Evolutionary conservation across 2,797 vertebrate species (phyloP).

Genomic region (Galago senegalensis): DNA sequence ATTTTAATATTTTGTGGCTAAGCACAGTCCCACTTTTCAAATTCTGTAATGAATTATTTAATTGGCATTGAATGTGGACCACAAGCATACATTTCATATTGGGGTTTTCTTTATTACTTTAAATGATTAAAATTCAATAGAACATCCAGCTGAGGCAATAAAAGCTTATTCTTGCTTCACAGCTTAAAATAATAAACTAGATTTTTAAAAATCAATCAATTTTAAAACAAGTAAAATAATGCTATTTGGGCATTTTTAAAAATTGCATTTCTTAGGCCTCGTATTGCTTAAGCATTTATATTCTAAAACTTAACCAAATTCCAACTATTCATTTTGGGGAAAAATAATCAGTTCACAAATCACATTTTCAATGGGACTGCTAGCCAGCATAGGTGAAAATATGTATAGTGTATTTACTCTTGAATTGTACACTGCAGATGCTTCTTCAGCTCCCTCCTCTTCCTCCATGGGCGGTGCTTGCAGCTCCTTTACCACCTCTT

Average conservation of each 20-base stretch:
- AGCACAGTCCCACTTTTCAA: slow-evolving; percentile 95
- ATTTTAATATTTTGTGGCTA: slow-evolving; percentile 99
- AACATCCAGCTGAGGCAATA: slow-evolving; percentile 88
- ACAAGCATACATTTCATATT: slow-evolving; percentile 87
- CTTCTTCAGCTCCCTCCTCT: slow-evolving; percentile 97
- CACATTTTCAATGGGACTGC: slow-evolving; percentile 94
- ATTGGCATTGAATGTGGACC: slow-evolving; percentile 91
- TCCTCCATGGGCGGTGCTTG: slow-evolving; percentile 99
- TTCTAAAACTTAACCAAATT: slow-evolving; percentile 91
- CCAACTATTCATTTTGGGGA: slow-evolving; percentile 89
- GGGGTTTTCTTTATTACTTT: slow-evolving; percentile 89
- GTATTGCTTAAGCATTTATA: slow-evolving; percentile 87
- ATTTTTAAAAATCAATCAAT: slow-evolving; percentile 80
- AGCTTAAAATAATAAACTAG: slow-evolving; percentile 89
- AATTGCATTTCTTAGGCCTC: slow-evolving; percentile 83
- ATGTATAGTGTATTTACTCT: slow-evolving; percentile 94
- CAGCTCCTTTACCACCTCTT: slow-evolving; percentile 99
- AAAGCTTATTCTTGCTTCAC: slow-evolving; percentile 87
- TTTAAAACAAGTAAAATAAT: slow-evolving; percentile 78
- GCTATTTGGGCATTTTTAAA: slow-evolving; percentile 88
- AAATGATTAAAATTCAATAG: slow-evolving; percentile 88
- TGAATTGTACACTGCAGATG: slow-evolving; percentile 99
- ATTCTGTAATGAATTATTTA: slow-evolving; percentile 86
- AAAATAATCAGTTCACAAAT: slow-evolving; percentile 89
- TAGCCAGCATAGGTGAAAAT: slow-evolving; percentile 93